Base-by-base conservation (phyloP, 2,888 invertebrate species). In the Spilarctia lutea region DNA sequence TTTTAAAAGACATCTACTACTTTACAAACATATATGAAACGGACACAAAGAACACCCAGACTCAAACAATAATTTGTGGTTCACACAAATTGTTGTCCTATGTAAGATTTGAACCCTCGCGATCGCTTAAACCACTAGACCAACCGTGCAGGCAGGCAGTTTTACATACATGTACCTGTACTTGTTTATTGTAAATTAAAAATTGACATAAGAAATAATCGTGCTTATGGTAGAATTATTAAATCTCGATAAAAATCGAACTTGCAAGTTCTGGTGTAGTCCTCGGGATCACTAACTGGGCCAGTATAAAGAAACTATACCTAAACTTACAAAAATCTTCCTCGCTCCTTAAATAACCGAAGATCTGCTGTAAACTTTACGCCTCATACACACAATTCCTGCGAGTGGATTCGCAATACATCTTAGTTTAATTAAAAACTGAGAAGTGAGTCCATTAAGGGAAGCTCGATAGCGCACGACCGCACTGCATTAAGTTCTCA, bases 401-500 rank as follows among this genome's bases (percentile, higher is more conserved):
- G 1, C 1, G 30, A 63, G 69, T 48, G 16, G 27, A 60, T 27
- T 70, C 27, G 60, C 45, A 39, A 70, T 66, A 69, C 30, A 65
- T 69, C 27, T 65, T 13, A 52, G n/a, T 63, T 65, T 74, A 70
- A 67, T 63, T 71, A 71, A 48, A 56, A 35, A 18, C 52, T 65
- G 73, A 65, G 68, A 68, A 68, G 63, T 73, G 30, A 27, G 67
- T 71, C 63, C 65, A 66, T 71, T 63, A 71, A 63, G 11, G 56
- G 42, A 42, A 30, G 71, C 30, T 35, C 68, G 71, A 65, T 71
- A 63, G 66, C n/a, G 60, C 65, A 48, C 30, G 20, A 18, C 67
- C 48, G 68, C 60, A 27, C 35, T 27, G 8, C 71, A 65, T 45
- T 71, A 67, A 67, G 71, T 35, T 42, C 35, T 65, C 45, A 27